A percentile compares a stretch with the other conserved stretches of the same genome.
Evolutionary conservation across 1,140 invertebrate species (phyloP).

Genomic region (Whitmania pigra): DNA sequence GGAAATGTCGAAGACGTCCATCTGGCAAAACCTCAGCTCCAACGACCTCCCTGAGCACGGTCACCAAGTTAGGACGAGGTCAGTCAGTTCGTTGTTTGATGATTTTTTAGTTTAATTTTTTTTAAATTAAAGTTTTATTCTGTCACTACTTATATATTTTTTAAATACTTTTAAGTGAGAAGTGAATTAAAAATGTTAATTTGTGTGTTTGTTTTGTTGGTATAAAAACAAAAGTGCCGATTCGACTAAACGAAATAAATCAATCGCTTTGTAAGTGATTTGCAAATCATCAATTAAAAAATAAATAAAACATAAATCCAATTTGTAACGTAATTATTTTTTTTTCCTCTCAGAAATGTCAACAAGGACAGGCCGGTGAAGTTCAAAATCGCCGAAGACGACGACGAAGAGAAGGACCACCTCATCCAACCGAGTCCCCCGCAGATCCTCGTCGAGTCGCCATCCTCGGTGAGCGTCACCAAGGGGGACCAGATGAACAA

Average conservation of each 20-base stretch:
- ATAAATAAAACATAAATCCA: not conserved
- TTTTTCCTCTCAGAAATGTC: not conserved
- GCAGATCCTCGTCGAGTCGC: slow-evolving; percentile 17
- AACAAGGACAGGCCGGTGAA: slow-evolving; percentile 11
- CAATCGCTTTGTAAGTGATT: not conserved
- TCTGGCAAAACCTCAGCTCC: slow-evolving; percentile 16
- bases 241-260: not conserved
- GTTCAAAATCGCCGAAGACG: slow-evolving; percentile 17
- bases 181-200: not conserved
- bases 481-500: slow-evolving; percentile 11
- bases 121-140: not conserved
- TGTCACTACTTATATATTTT: too few species aligned
- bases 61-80: not conserved
- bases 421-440: slow-evolving; percentile 4
- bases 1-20: slow-evolving; percentile 18
- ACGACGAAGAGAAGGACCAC: slow-evolving; percentile 16
- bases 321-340: not conserved
- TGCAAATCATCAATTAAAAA: not conserved
- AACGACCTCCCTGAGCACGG: slow-evolving; percentile 3
- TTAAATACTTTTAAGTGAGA: not conserved
- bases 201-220: not conserved
- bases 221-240: not conserved
- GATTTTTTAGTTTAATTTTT: too few species aligned
- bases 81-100: not conserved
- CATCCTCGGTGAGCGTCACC: slow-evolving; percentile 4